Percentiles rank a stretch among this genome's conserved stretches.
Conservation (phyloP, 2,113 vertebrate species). For the Ophiodon elongatus region DNA sequence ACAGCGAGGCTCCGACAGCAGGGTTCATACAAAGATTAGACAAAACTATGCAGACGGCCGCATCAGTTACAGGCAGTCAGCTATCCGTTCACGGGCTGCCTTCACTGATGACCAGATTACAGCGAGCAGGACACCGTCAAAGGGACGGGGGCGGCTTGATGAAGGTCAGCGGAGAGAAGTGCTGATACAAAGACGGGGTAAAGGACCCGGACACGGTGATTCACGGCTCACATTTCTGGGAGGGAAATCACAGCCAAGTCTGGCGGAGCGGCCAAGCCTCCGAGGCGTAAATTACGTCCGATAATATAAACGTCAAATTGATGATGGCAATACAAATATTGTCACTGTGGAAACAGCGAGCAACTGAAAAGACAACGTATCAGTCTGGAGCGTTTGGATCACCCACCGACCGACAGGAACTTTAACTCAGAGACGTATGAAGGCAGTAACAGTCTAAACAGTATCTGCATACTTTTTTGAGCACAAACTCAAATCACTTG, state of each 20-base stretch:
- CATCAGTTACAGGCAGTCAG: slow-evolving; percentile 64
- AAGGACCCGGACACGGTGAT: slow-evolving; percentile 23
- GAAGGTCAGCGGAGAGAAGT: slow-evolving; percentile 43
- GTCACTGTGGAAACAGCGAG: slow-evolving; percentile 1
- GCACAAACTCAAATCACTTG: not conserved
- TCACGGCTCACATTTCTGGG: slow-evolving; percentile 28
- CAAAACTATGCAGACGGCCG: slow-evolving; percentile 68
- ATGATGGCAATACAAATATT: not conserved
- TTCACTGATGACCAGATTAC: slow-evolving; percentile 58
- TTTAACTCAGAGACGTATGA: not conserved
- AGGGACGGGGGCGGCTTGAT: slow-evolving; percentile 26
- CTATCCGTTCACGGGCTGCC: slow-evolving; percentile 49
- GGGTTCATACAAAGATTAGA: slow-evolving; percentile 73
- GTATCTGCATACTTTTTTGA: not conserved
- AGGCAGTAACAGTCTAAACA: not conserved
- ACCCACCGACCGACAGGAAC: too few relatives aligned
- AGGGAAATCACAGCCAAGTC: slow-evolving; percentile 25
- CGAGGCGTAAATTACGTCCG: slow-evolving; percentile 13
- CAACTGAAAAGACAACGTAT: not conserved
- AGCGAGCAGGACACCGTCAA: slow-evolving; percentile 33
- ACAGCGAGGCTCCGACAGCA: slow-evolving; percentile 60
- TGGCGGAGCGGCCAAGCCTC: not conserved
- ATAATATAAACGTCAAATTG: not conserved
- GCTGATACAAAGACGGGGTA: slow-evolving; percentile 13
- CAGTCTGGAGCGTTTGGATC: not conserved